Percentiles rank a stretch among this genome's conserved stretches.
Conservation (phyloP, 1,140 invertebrate genomes). For the Leptinotarsa texana region DNA sequence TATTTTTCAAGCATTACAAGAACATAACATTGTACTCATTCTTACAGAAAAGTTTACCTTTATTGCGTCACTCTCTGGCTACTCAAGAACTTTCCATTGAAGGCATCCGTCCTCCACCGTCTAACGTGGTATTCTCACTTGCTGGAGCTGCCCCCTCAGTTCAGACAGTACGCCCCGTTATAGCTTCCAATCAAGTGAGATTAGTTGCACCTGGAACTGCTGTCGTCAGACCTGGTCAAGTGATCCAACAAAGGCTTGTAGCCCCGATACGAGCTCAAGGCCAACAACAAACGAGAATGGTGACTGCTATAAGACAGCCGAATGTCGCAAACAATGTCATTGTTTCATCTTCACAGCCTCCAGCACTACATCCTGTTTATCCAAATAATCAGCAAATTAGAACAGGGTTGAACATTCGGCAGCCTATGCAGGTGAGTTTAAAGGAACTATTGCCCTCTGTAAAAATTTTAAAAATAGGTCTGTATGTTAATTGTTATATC, state of each 20-base stretch:
- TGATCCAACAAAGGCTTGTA: conserved; percentile 60
- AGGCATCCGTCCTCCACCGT: conserved; percentile 87
- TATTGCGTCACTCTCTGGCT: conserved; percentile 86
- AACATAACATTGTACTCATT: background rate
- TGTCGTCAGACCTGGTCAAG: conserved; percentile 58
- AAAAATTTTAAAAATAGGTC: too few species aligned
- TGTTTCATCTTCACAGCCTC: conserved; percentile 52
- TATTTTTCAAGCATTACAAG: background rate
- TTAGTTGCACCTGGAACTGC: conserved; percentile 62
- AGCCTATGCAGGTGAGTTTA: conserved; percentile 47
- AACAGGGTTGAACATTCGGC: conserved; percentile 32
- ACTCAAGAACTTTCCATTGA: conserved; percentile 93
- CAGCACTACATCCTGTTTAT: conserved; percentile 55
- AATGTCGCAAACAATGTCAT: conserved; percentile 39
- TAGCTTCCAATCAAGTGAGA: conserved; percentile 59
- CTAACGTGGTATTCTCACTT: conserved; percentile 64
- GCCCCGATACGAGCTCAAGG: conserved; percentile 47
- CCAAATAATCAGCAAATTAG: conserved; percentile 31
- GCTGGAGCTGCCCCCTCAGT: conserved; percentile 56
- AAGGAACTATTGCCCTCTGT: too few species aligned
- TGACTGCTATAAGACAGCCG: conserved; percentile 53
- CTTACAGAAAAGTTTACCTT: conserved; percentile 90
- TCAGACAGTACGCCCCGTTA: conserved; percentile 52
- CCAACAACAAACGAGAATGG: conserved; percentile 48
- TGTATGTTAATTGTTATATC: too few species aligned